These are phyloP conservation scores for Montipora foliosa DNA, from an alignment of 64 coral and sea anemone species.

Conservation along the genomic window DNA sequence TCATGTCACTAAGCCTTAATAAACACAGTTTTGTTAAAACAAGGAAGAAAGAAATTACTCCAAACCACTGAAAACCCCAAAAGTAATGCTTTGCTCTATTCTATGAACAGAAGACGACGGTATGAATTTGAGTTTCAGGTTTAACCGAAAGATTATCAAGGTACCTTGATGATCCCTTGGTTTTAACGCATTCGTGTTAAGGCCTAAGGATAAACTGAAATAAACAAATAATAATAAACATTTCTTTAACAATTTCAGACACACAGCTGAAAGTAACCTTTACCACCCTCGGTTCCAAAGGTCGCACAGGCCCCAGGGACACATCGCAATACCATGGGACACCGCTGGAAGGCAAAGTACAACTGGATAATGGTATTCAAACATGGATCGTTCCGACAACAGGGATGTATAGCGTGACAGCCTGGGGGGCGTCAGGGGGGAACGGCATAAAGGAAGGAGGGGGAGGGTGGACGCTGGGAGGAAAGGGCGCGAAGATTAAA, in stretches of 20 bases:
- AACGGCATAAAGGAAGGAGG: slow-evolving; percentile 28
- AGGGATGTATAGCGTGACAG: slow-evolving; percentile 61
- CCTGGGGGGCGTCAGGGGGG: slow-evolving; percentile 83
- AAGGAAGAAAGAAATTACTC: too few relatives aligned
- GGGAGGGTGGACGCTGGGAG: slow-evolving; percentile 12
- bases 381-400: slow-evolving; percentile 75
- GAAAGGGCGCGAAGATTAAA: slow-evolving; percentile 70
- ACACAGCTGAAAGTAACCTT: slow-evolving; percentile 31
- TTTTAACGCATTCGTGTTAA: too few relatives aligned
- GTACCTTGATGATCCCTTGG: too few relatives aligned
- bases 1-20: too few relatives aligned
- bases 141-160: too few relatives aligned
- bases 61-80: too few relatives aligned
- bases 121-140: too few relatives aligned
- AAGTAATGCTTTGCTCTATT: too few relatives aligned
- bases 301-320: slow-evolving; percentile 21
- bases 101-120: too few relatives aligned
- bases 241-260: not conserved
- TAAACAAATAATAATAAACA: too few relatives aligned
- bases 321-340: slow-evolving; percentile 62
- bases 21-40: too few relatives aligned
- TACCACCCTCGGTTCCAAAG: slow-evolving; percentile 52
- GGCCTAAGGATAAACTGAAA: not conserved
- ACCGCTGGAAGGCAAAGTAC: slow-evolving; percentile 69
- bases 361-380: slow-evolving; percentile 65